phyloP scores from a whole-genome alignment of 2,113 vertebrate species.

The Pipra filicauda region DNA sequence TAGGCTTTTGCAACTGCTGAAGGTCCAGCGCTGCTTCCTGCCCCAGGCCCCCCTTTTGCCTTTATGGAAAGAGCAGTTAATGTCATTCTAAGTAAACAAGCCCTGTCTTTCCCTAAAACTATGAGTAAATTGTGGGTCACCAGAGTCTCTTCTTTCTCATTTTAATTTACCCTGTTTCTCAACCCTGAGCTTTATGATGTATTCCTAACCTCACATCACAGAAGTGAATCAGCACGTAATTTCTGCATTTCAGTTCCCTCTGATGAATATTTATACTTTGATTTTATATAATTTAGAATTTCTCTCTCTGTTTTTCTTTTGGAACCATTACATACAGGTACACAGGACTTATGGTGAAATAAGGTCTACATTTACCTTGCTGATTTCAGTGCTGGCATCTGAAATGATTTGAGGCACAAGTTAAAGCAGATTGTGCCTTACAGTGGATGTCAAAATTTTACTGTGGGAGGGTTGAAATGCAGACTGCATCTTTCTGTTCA shows the following conservation, averaged over 20 bases:
- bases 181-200: neutral
- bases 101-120: neutral
- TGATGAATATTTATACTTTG: neutral
- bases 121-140: neutral
- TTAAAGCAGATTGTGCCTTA: neutral
- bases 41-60: fast-evolving
- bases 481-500: neutral
- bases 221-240: neutral
- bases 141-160: neutral
- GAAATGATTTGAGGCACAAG: neutral
- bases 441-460: neutral
- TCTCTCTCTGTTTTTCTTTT: neutral
- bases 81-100: neutral
- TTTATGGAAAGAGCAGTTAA: conserved; percentile 15
- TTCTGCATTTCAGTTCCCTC: neutral
- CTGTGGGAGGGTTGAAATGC: neutral
- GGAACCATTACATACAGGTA: neutral
- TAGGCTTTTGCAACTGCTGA: conserved; percentile 4
- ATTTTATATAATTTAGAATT: neutral
- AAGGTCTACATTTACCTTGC: neutral
- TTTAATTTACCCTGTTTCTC: neutral
- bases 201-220: neutral
- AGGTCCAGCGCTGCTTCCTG: neutral
- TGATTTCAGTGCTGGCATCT: neutral
- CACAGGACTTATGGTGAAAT: conserved; percentile 9